These are phyloP conservation scores for Pecten maximus DNA, from an alignment of 2,888 invertebrate species.

Conservation along the genomic window DNA sequence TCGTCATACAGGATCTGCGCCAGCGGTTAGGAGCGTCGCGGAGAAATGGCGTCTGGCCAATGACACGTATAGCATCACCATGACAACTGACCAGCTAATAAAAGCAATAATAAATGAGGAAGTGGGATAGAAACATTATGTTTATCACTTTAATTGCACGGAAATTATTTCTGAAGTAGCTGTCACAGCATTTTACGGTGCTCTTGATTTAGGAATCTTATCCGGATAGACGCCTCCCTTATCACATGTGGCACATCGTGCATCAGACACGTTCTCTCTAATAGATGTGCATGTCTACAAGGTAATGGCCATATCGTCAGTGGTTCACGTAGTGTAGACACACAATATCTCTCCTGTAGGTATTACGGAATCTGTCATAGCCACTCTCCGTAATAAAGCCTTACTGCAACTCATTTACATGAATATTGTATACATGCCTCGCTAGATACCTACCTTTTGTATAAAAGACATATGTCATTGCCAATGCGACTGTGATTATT, in stretches of 20 bases:
- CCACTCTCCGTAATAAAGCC: too few relatives aligned
- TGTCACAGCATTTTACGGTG: background rate
- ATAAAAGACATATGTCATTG: too few relatives aligned
- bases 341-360: background rate
- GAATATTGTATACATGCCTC: too few relatives aligned
- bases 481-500: too few relatives aligned
- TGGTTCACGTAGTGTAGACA: background rate
- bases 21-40: too few relatives aligned
- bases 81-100: background rate
- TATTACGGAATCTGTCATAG: background rate
- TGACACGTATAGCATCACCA: background rate
- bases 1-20: too few relatives aligned
- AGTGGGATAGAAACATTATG: background rate
- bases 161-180: background rate
- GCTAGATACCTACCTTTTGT: too few relatives aligned
- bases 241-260: background rate
- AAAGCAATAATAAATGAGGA: background rate
- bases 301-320: background rate
- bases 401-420: too few relatives aligned
- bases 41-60: background rate
- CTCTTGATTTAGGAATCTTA: background rate
- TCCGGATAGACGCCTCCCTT: background rate
- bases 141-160: conserved; percentile 13
- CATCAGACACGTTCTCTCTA: background rate
- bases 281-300: background rate